phyloP scores from a whole-genome alignment of 2,888 invertebrate species.

The Cremastinae sp. region DNA sequence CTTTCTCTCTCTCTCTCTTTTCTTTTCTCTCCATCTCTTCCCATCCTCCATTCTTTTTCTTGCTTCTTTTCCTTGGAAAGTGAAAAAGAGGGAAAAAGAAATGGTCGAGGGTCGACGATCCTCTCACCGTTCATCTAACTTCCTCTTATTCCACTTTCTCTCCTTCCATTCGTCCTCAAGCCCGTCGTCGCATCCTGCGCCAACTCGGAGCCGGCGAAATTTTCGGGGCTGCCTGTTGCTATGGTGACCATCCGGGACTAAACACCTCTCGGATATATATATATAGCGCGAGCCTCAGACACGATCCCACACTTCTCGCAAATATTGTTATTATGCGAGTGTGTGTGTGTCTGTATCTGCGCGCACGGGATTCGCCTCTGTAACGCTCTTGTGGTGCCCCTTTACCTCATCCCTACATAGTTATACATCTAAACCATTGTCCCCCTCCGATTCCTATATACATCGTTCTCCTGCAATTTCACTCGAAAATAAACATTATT shows the following conservation, averaged over 20 bases:
- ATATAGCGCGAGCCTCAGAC: conserved; percentile 65
- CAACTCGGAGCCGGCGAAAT: conserved; percentile 68
- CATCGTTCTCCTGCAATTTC: not conserved
- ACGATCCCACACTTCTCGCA: conserved; percentile 67
- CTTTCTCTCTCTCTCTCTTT: conserved; percentile 35
- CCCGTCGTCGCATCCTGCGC: conserved; percentile 46
- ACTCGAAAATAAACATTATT: not conserved
- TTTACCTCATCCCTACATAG: not conserved
- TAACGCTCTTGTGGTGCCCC: not conserved
- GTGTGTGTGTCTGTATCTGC: not conserved
- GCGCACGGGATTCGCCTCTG: not conserved
- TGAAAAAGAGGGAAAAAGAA: conserved; percentile 46
- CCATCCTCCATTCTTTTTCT: conserved; percentile 28
- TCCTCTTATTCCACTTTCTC: conserved; percentile 42
- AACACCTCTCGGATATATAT: conserved; percentile 71
- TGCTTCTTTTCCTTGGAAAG: conserved; percentile 6
- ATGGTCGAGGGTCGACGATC: conserved; percentile 42
- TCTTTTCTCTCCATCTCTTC: too few relatives aligned
- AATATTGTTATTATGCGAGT: conserved; percentile 66
- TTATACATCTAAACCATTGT: not conserved
- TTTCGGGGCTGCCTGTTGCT: conserved; percentile 79
- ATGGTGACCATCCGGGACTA: conserved; percentile 79
- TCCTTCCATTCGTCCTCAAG: conserved; percentile 29
- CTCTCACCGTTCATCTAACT: conserved; percentile 28
- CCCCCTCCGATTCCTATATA: not conserved